Evolutionary conservation across 2,113 vertebrate species (phyloP).

Genomic region (Zosterops pallidus): DNA sequence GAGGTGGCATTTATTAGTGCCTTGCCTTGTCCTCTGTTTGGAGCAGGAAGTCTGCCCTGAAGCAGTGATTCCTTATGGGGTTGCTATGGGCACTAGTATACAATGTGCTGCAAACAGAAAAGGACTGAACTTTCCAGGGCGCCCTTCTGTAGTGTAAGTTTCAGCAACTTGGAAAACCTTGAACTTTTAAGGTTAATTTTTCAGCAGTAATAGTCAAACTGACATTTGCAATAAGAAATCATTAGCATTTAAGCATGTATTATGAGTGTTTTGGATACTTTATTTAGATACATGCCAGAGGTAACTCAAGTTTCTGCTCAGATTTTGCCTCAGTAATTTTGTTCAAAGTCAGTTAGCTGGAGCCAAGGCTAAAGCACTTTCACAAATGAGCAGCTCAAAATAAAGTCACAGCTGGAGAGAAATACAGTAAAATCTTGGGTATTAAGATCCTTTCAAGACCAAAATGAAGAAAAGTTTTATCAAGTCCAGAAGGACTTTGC

Average conservation of each 20-base stretch:
- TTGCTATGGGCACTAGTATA: neutral
- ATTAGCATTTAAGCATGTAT: neutral
- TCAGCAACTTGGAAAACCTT: neutral
- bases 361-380: neutral
- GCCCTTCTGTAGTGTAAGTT: neutral
- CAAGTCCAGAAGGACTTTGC: neutral
- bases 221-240: neutral
- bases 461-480: neutral
- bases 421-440: neutral
- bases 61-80: neutral
- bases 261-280: neutral
- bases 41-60: neutral
- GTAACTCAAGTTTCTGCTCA: neutral
- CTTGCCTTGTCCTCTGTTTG: neutral
- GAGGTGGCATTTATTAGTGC: neutral
- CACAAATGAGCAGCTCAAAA: neutral
- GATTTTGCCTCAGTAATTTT: neutral
- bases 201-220: neutral
- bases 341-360: neutral
- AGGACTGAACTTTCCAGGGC: neutral
- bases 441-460: neutral
- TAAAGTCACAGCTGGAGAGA: slow-evolving; percentile 1
- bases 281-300: neutral
- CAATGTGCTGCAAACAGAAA: neutral
- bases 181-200: neutral